phyloP scores from a whole-genome alignment of 2,797 vertebrate species.

The Netta rufina region DNA sequence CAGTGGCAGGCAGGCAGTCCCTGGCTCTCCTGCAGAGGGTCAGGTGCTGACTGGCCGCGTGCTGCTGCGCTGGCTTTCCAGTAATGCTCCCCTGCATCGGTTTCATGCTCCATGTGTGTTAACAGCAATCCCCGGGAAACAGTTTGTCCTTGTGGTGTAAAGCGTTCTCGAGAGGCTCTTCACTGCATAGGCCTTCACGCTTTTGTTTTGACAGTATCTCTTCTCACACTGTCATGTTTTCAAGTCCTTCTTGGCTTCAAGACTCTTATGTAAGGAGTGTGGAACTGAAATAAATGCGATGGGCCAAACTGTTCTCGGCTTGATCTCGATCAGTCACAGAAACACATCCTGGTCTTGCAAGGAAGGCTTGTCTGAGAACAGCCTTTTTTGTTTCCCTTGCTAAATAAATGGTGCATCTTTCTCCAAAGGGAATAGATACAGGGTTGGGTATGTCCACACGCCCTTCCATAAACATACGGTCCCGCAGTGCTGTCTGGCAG shows the following conservation, averaged over 20 bases:
- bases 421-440: accelerated
- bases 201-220: conserved; percentile 43
- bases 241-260: not conserved
- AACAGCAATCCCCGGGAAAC: not conserved
- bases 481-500: not conserved
- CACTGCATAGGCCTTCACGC: not conserved
- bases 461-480: not conserved
- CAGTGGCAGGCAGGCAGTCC: not conserved
- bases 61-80: not conserved
- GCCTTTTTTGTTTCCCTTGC: not conserved
- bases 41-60: not conserved
- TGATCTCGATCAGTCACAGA: not conserved
- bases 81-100: not conserved
- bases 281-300: not conserved
- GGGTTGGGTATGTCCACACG: not conserved
- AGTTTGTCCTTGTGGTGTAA: not conserved
- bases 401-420: not conserved
- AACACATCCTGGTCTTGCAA: not conserved
- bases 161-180: not conserved
- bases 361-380: not conserved
- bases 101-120: not conserved
- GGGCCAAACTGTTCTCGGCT: not conserved
- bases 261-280: conserved; percentile 32
- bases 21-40: not conserved
- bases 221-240: conserved; percentile 48